These are phyloP conservation scores for Rhizomys pruinosus DNA, from an alignment of 2,113 vertebrate species.

Conservation along the genomic window DNA sequence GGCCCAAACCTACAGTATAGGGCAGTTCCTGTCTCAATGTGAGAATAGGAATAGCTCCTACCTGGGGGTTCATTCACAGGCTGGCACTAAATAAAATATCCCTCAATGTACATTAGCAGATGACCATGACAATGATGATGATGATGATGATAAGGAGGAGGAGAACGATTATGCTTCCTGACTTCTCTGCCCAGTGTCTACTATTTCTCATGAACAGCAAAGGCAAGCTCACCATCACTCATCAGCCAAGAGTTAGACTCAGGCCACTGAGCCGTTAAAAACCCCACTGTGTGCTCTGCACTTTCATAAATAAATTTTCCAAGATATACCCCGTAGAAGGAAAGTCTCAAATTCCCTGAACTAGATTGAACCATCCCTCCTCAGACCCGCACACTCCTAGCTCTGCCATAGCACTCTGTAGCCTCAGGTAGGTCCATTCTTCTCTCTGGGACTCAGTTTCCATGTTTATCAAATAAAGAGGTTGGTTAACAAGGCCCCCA, in stretches of 20 bases:
- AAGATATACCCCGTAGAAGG: background rate
- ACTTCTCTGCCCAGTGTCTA: background rate
- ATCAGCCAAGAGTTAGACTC: background rate
- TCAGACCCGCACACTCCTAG: background rate
- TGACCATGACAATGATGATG: rapidly evolving
- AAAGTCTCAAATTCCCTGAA: background rate
- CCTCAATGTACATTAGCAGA: rapidly evolving
- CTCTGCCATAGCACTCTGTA: background rate
- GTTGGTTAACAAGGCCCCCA: background rate
- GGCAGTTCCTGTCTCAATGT: background rate
- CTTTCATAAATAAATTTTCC: background rate
- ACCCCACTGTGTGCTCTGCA: background rate
- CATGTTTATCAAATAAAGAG: background rate
- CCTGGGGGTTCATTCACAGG: rapidly evolving
- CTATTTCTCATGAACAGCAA: background rate
- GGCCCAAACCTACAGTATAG: background rate
- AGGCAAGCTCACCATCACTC: background rate
- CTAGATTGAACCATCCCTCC: background rate
- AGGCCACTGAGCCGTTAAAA: background rate
- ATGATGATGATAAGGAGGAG: too few species aligned
- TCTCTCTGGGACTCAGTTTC: background rate
- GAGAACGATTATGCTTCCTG: background rate
- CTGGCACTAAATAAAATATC: background rate
- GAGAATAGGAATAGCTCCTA: background rate
- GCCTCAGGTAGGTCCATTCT: background rate